Base-by-base conservation (phyloP, 2,113 vertebrate species). In the Protomyctophum bolini region DNA sequence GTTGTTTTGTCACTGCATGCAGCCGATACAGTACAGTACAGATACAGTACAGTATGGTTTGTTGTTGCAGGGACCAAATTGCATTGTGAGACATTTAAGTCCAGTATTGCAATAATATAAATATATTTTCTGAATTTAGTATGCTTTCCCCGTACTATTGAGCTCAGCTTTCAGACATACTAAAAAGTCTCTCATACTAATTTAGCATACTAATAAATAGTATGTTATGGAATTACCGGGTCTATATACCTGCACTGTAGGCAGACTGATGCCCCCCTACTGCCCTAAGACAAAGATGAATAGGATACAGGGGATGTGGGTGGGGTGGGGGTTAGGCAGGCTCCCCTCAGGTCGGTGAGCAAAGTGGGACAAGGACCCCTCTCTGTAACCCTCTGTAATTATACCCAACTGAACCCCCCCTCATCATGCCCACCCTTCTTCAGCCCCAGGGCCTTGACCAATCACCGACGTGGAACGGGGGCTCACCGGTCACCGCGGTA, bases 301-400 rank as follows among this genome's bases (percentile, higher is more conserved):
- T 68, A 46, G 45, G 14, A 15, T 15, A 56, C n/a, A 0, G 60
- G 47, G 46, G 62, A 0, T 12, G 59, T 46, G 46, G 59, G 54
- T 48, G 68, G 62, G 11, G 69, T 47, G 41, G 55, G 33, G 74
- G 52, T 59, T 8, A 6, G 33, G 9, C 45, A 45, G 47, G 46
- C 56, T 51, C 59, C 76, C 78, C 82, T 79, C 2, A 51, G 84
- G 77, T 83, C 62, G 2, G 70, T 50, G 68, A 79, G 66, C 59
- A 85, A 84, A 90, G 73, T 78, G 58, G 79, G 75, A 88, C 83
- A 87, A 87, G 70, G 73, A 72, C 63, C 61, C 49, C 74, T 82
- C 81, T 88, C 86, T 88, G 10, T 69, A 78, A 0, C 48, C 45
- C 57, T 5, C 5, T 86, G 84, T 88, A 90, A 90, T 91, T 80